Conservation (phyloP, 2,113 vertebrate genomes). For the Porphyrio hochstetteri region DNA sequence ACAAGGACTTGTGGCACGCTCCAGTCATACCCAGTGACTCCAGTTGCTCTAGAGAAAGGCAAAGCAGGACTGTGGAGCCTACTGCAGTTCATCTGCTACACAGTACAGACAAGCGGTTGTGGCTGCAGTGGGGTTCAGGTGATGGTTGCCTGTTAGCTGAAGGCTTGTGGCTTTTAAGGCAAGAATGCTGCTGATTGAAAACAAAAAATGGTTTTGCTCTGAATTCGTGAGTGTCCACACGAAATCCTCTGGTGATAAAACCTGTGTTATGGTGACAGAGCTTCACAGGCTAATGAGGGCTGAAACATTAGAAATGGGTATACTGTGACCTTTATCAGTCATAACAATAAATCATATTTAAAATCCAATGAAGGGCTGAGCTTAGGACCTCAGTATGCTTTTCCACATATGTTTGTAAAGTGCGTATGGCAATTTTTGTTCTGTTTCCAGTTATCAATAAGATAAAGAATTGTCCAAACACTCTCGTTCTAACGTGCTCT, state of each 20-base stretch:
- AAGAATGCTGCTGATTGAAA: background rate
- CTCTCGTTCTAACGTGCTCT: background rate
- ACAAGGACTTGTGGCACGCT: background rate
- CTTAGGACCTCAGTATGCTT: background rate
- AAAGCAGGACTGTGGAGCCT: background rate
- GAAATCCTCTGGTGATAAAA: background rate
- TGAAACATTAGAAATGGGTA: background rate
- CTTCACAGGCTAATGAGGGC: background rate
- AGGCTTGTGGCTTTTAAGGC: background rate
- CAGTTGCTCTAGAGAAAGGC: background rate
- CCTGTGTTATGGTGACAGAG: background rate
- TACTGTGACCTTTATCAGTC: background rate
- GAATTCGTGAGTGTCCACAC: background rate
- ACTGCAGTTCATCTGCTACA: fast-evolving
- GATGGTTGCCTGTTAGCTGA: background rate
- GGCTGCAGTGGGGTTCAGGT: background rate
- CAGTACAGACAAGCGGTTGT: background rate
- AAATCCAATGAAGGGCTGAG: background rate
- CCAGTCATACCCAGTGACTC: fast-evolving
- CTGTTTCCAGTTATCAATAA: background rate
- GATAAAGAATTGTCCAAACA: background rate
- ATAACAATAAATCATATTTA: background rate
- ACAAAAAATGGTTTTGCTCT: background rate
- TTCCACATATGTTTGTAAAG: background rate
- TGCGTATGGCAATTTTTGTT: background rate